Evolutionary conservation across 2,797 vertebrate genomes (phyloP), one percentile per base, ranked within the genome.

Genomic region (Eleutherodactylus coqui): DNA sequence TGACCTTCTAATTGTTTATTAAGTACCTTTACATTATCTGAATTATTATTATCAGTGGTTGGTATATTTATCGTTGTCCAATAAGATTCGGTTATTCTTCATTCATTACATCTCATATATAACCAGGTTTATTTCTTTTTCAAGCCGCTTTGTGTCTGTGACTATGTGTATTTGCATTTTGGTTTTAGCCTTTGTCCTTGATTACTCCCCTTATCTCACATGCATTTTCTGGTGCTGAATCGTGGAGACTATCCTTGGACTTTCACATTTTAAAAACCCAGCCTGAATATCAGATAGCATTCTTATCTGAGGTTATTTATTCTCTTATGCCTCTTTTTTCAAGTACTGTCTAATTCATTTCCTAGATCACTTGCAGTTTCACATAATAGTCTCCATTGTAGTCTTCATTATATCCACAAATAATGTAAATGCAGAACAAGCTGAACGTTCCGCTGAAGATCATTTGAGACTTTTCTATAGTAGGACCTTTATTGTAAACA

Each of bases 321-420:
- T 51, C 27, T 36, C 60, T 69, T 67, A 69, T 69, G 62, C 79
- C 24, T 69, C 62, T 36, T 67, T 69, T 79, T 81, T 81, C 79
- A 81, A 81, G 60, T 67, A 24, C 79, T 21, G 32, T 69, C 79
- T 81, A 81, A 81, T 51, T 81, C 45, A 81, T 64, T 69, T 81
- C 41, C 79, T n/a, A 69, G 79, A 81, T 81, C 79, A 81, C 79
- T 69, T 69, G 27, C 79, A 69, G 79, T 69, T 81, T 49, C 62
- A 81, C 79, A 67, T 80, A 80, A 80, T 81, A 27, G 29, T 69
- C 62, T 24, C 32, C 19, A 69, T 69, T 81, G 79, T 69, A 34
- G 43, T 49, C 79, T 81, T 81, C 79, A 81, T 81, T 81, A 81
- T 81, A 69, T 81, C 45, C 29, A 64, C 79, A 51, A 81, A 81